Percentiles rank a stretch among this genome's conserved stretches.
phyloP scores from a whole-genome alignment of 2,113 vertebrate species.

The Psettodes erumei region DNA sequence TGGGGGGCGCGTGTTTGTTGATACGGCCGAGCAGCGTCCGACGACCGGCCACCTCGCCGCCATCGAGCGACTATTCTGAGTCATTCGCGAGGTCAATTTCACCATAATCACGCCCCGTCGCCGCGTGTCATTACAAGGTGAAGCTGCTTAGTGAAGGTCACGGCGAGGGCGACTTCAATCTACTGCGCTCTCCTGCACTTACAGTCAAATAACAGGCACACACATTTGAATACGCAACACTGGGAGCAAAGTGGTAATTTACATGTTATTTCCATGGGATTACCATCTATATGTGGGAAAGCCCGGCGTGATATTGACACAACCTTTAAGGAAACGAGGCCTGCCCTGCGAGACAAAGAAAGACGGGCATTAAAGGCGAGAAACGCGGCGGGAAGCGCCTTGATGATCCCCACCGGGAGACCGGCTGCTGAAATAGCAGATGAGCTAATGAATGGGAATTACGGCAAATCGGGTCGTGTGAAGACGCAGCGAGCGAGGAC shows the following conservation, averaged over 20 bases:
- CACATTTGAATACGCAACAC: slow-evolving; percentile 17
- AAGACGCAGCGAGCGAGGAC: background rate
- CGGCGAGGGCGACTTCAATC: slow-evolving; percentile 7
- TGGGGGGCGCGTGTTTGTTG: slow-evolving; percentile 10
- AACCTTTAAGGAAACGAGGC: slow-evolving; percentile 22
- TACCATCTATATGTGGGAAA: slow-evolving; percentile 23
- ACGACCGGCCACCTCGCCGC: slow-evolving; percentile 28
- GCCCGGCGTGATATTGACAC: slow-evolving; percentile 13
- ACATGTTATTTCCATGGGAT: slow-evolving; percentile 56
- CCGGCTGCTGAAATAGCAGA: background rate
- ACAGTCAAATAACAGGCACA: slow-evolving; percentile 3
- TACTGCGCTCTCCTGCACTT: background rate
- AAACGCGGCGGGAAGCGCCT: background rate
- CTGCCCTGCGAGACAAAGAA: background rate
- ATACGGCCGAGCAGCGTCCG: slow-evolving; percentile 19
- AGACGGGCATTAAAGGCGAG: background rate
- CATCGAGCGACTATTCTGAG: slow-evolving; percentile 36
- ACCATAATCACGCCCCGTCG: slow-evolving; percentile 38
- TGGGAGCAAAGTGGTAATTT: slow-evolving; percentile 27
- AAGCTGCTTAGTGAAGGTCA: slow-evolving; percentile 43
- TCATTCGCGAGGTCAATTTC: slow-evolving; percentile 52
- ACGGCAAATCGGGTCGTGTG: background rate
- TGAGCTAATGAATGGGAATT: slow-evolving; percentile 3
- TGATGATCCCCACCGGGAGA: slow-evolving; percentile 1
- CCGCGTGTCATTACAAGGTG: slow-evolving; percentile 40